phyloP scores from a whole-genome alignment of 2,797 vertebrate genomes.

The Argyrosomus regius region DNA sequence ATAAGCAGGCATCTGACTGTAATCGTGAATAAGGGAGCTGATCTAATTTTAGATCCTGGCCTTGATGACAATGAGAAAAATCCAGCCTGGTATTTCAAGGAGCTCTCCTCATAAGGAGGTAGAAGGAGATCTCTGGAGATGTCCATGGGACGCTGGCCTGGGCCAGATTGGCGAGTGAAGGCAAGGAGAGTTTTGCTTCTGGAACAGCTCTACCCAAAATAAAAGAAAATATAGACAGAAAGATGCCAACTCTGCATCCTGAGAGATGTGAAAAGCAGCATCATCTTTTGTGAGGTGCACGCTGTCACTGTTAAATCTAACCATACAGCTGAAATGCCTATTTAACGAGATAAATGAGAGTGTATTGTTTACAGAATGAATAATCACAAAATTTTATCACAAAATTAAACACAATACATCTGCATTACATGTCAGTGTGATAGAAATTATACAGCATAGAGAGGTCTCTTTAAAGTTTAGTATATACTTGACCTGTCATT shows the following conservation, averaged over 20 bases:
- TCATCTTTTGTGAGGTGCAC: slow-evolving; percentile 1
- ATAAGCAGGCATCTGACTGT: not conserved
- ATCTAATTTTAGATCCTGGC: slow-evolving; percentile 30
- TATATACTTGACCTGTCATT: not conserved
- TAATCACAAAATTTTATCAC: too few relatives aligned
- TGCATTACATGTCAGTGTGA: not conserved
- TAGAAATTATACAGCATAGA: not conserved
- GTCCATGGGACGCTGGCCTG: slow-evolving; percentile 4
- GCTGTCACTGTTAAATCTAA: not conserved
- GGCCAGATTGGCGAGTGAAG: slow-evolving; percentile 18
- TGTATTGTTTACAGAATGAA: not conserved
- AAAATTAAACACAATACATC: not conserved
- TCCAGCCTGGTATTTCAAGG: slow-evolving; percentile 1
- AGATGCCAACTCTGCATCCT: slow-evolving; percentile 14
- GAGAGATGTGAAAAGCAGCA: not conserved
- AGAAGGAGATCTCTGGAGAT: slow-evolving; percentile 35
- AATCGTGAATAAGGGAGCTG: slow-evolving; percentile 16
- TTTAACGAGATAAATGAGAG: not conserved
- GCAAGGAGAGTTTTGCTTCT: not conserved
- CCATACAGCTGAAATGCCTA: not conserved
- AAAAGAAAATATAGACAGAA: slow-evolving; percentile 15
- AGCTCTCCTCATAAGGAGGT: slow-evolving; percentile 12
- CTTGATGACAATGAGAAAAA: slow-evolving; percentile 13
- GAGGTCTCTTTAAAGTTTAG: not conserved
- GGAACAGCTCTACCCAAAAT: slow-evolving; percentile 23